Conservation (phyloP, 2,888 invertebrate species). For the Eurytoma adleriae region DNA sequence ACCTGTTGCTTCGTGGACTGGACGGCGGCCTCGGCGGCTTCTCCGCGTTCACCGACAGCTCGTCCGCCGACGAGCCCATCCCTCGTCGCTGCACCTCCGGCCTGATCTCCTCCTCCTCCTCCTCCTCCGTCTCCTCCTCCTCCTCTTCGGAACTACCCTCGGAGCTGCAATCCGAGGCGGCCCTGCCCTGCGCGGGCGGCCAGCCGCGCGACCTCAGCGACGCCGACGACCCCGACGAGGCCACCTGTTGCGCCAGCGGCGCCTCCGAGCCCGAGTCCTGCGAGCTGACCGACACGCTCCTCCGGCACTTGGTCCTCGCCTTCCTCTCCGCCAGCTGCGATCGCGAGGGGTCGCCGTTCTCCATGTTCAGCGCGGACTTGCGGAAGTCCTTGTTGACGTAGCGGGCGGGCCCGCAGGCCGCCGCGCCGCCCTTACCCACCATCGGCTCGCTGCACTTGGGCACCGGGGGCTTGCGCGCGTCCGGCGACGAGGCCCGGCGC, state of each 20-base stretch:
- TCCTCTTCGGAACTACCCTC: conserved; percentile 68
- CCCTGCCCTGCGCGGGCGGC: conserved; percentile 31
- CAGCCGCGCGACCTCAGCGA: conserved; percentile 18
- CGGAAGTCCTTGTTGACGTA: conserved; percentile 85
- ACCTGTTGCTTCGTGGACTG: conserved; percentile 72
- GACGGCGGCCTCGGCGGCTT: conserved; percentile 78
- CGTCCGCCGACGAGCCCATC: conserved; percentile 78
- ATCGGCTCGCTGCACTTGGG: conserved; percentile 73
- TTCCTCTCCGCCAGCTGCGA: conserved; percentile 65
- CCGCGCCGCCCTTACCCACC: conserved; percentile 63
- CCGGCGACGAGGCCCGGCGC: conserved; percentile 66
- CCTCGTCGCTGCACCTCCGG: conserved; percentile 1
- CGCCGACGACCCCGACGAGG: conserved; percentile 60
- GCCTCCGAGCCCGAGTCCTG: conserved; percentile 67
- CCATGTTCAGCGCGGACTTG: conserved; percentile 85
- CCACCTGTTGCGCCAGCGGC: conserved; percentile 44
- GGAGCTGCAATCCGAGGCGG: conserved; percentile 72
- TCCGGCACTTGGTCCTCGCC: conserved; percentile 65
- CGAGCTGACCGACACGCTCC: conserved; percentile 77
- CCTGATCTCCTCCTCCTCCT: conserved; percentile 56
- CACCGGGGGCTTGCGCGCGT: conserved; percentile 76
- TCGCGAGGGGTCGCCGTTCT: conserved; percentile 71
- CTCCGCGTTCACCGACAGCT: conserved; percentile 78
- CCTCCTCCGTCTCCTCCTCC: conserved; percentile 74
- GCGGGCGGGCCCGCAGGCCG: conserved; percentile 59